Evolutionary conservation across 2,888 invertebrate species (phyloP).

Genomic region (Mythimna lalbum): DNA sequence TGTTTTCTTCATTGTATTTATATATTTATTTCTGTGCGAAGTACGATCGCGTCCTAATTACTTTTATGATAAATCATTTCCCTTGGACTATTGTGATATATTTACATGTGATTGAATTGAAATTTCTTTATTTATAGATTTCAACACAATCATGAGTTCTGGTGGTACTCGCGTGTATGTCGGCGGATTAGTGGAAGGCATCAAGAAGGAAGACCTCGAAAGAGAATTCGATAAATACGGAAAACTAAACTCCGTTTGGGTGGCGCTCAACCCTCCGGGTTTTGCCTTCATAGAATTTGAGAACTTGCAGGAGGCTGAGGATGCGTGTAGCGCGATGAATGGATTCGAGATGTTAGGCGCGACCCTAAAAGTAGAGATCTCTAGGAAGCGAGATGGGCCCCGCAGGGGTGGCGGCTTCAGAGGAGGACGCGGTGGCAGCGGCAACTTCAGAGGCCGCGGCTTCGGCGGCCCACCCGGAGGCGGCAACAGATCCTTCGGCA

Average conservation of each 20-base stretch:
- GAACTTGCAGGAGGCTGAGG: slow-evolving; percentile 96
- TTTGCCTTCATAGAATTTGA: slow-evolving; percentile 98
- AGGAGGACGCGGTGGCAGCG: slow-evolving; percentile 87
- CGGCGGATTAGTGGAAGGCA: slow-evolving; percentile 96
- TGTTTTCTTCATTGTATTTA: slow-evolving; percentile 88
- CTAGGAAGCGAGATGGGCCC: slow-evolving; percentile 94
- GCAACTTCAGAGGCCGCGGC: slow-evolving; percentile 88
- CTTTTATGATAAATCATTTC: slow-evolving; percentile 35
- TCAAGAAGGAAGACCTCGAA: slow-evolving; percentile 98
- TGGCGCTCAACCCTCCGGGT: slow-evolving; percentile 98
- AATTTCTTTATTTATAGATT: slow-evolving; percentile 70
- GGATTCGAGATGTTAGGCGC: slow-evolving; percentile 97
- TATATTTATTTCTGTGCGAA: slow-evolving; percentile 75
- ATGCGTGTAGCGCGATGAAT: slow-evolving; percentile 96
- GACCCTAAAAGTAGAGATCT: slow-evolving; percentile 96
- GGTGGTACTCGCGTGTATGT: slow-evolving; percentile 96
- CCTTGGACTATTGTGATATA: slow-evolving; percentile 28
- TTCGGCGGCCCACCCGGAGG: slow-evolving; percentile 88
- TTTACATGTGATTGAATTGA: slow-evolving; percentile 46
- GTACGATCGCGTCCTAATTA: slow-evolving; percentile 59
- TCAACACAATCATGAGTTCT: slow-evolving; percentile 83
- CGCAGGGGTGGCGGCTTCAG: slow-evolving; percentile 92
- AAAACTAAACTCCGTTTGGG: slow-evolving; percentile 97
- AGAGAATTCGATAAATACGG: slow-evolving; percentile 97
- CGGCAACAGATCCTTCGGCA: slow-evolving; percentile 87